Evolutionary conservation across 1,140 invertebrate species (phyloP), one percentile per base, ranked within the genome.

Genomic region (Cydia strobilella): DNA sequence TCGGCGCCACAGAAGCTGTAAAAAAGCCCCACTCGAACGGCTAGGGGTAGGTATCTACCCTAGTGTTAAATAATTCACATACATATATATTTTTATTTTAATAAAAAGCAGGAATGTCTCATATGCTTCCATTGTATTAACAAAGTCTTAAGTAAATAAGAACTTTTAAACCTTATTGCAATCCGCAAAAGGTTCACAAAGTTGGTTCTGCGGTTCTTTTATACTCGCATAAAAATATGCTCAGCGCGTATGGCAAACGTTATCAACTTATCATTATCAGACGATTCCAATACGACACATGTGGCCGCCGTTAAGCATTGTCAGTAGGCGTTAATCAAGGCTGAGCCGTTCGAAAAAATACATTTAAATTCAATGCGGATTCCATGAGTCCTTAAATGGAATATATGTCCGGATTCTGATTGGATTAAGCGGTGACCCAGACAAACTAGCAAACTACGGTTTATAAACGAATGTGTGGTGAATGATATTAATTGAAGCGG

Each of bases 261-360:
- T 65, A 65, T 69, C 65, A 69, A 42, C 65, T 18, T 35, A 69
- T 42, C 65, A 69, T 18, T 69, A 69, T 69, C 65, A 69, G 18
- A 69, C 27, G 15, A 69, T 69, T 69, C 23, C 65, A 69, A 69
- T 35, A 69, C 65, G 13, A 18, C 31, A 35, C 65, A 69, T 39
- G 31, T 69, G 65, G 65, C 31, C 7, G 27, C 65, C 65, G 42
- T 35, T 39, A 42, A 39, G 39, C 27, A 62, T 63, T 66, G 25
- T 66, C 63, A 27, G 65, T 69, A 69, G 65, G 65, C 65, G 65
- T 69, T 69, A 69, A 69, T 39, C 65, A 42, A 69, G 65, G 65
- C 65, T 69, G 18, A 20, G 6, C 65, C 31, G 13, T 13, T 25
- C 63, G 5, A 35, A 69, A 69, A 35, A 39, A 35, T 35, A 31